Evolutionary conservation across 37 sponge, comb jelly and placozoan species (phyloP).

Genomic region (Beroe ovata): DNA sequence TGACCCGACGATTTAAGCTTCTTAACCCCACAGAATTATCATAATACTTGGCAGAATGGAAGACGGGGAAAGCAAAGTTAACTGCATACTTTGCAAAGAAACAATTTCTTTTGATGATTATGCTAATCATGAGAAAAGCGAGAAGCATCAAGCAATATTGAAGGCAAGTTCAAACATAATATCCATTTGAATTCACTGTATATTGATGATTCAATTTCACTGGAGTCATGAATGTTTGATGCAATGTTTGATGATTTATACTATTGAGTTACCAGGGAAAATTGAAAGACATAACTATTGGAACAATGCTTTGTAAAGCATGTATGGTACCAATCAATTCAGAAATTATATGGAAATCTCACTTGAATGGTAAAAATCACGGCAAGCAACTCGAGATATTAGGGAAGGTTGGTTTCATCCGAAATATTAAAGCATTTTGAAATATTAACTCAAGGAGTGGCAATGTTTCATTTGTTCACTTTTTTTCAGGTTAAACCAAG

Average conservation of each 20-base stretch:
- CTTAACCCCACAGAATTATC: not conserved
- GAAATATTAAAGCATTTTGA: no score
- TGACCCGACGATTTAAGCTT: no score
- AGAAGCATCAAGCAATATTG: not conserved
- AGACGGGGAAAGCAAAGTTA: not conserved
- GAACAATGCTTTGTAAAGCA: slow-evolving; percentile 21
- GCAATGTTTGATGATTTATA: no score
- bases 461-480: no score
- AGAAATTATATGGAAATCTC: slow-evolving; percentile 38
- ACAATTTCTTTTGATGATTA: not conserved
- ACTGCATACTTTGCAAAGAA: slow-evolving; percentile 4
- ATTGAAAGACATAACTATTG: not conserved
- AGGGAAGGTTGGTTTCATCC: not conserved
- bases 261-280: slow-evolving; percentile 15
- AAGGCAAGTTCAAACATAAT: no score
- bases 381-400: slow-evolving; percentile 3
- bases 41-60: not conserved
- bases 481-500: not conserved
- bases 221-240: no score
- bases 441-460: no score
- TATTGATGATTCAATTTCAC: no score
- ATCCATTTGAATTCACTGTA: no score
- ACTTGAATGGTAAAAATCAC: slow-evolving; percentile 22
- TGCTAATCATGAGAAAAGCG: not conserved
- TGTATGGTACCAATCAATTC: slow-evolving; percentile 34